Base-by-base conservation (phyloP, 2,797 vertebrate genomes). In the Sebastes goodei region DNA sequence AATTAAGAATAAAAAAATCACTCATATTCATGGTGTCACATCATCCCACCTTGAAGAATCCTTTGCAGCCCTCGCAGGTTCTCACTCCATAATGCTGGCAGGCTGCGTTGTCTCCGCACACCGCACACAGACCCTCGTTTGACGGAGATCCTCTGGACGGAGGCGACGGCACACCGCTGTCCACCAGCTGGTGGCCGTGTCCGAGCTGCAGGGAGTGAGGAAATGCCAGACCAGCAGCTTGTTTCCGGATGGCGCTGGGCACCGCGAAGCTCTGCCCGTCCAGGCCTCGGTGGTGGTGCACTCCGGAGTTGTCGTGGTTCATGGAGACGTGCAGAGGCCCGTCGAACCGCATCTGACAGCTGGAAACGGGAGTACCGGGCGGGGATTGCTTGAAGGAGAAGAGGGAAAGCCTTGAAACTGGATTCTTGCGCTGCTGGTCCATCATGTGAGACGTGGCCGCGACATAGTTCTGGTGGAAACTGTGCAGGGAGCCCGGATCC, bases 271-370 rank as follows among this genome's bases (percentile, higher is more conserved):
- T 96, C 95, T 98, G 98, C 53, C 96, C 96, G 84, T 99, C 97
- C 92, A 97, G 96, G 83, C 96, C 95, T 42, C 38, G 12, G 38
- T 42, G 38, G 82, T 97, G 97, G 95, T 98, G 98, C 76, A 95
- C 94, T 61, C 96, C 97, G 1, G 97, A 93, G 27, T 95, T 92
- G 89, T 99, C 98, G 17, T 98, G 94, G 95, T 93, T 96, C 97
- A 99, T 97, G 91, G 98, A 97, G 7, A 99, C 97, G 85, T 99
- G 98, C 57, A 99, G 97, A 74, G 98, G 97, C 69, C 97, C 97
- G 66, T 99, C 98, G 91, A 99, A 99, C 83, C 98, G 97, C 98
- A 99, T 99, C 96, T 99, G 98, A 86, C 98, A 99, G 94, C 98
- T 99, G 87, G 98, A 98, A 25, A 98, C 98, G 0, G 98, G 98